Evolutionary conservation across 35 echinoderm and acorn worm genomes (phyloP).

Genomic region (Heliocidaris erythrogramma): DNA sequence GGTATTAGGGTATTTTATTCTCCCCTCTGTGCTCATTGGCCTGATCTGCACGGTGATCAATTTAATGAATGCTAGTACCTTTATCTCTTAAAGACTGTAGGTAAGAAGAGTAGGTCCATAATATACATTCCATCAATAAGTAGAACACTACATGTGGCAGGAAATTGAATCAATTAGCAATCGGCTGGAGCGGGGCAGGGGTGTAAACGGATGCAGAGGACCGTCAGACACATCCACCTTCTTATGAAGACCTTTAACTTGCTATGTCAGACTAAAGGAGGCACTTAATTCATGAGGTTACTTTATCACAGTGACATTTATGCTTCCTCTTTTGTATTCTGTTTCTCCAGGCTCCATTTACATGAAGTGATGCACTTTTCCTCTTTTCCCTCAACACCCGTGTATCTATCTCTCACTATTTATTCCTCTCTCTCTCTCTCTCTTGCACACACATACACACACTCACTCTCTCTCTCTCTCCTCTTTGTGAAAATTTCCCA

Average conservation of each 20-base stretch:
- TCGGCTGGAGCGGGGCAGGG: not conserved
- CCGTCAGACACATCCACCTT: not conserved
- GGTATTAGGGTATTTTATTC: too few species aligned
- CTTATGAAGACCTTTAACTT: not conserved
- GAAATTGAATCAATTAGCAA: constrained; percentile 18
- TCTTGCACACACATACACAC: too few species aligned
- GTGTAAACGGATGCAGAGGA: not conserved
- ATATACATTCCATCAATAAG: not conserved
- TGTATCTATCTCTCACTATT: too few species aligned
- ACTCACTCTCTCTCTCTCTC: too few species aligned
- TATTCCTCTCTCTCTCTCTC: too few species aligned
- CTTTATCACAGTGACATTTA: constrained; percentile 1
- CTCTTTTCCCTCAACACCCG: too few species aligned
- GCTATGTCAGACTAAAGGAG: not conserved
- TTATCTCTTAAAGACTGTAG: too few species aligned
- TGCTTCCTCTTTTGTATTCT: not conserved
- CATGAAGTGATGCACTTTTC: too few species aligned
- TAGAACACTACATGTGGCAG: not conserved
- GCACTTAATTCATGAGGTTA: not conserved
- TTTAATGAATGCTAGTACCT: too few species aligned
- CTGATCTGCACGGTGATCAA: too few species aligned
- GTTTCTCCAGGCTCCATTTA: not conserved
- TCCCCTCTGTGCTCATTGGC: too few species aligned
- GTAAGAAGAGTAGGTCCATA: not conserved
- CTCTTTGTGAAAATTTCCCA: too few species aligned